A percentile compares a stretch with the other conserved stretches of the same genome.
These are phyloP conservation scores for Maniola hyperantus DNA, from an alignment of 2,888 invertebrate genomes.

Conservation along the genomic window DNA sequence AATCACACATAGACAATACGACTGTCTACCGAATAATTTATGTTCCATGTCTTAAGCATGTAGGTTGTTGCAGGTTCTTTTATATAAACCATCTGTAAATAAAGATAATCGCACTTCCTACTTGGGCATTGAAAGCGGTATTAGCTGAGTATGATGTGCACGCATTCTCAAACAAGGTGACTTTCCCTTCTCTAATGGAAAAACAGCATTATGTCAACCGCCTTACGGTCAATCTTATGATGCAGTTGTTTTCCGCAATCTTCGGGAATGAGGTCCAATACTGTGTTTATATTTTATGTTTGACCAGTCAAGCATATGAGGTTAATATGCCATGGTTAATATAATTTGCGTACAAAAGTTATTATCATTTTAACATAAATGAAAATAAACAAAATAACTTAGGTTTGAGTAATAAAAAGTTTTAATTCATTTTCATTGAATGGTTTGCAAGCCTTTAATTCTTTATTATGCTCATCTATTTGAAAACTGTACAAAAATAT, in stretches of 20 bases:
- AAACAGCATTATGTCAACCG: constrained; percentile 67
- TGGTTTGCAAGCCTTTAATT: not conserved
- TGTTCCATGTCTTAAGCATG: constrained; percentile 12
- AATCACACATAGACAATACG: not conserved
- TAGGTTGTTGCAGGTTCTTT: constrained; percentile 16
- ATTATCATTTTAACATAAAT: too few relatives aligned
- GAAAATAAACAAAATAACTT: too few relatives aligned
- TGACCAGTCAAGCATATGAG: not conserved
- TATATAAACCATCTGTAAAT: constrained; percentile 33
- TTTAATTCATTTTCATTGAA: not conserved
- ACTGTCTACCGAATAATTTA: not conserved
- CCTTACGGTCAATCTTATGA: constrained; percentile 63
- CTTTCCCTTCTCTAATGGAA: constrained; percentile 78
- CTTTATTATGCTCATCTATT: not conserved
- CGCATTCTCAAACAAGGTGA: constrained; percentile 63
- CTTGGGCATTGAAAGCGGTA: constrained; percentile 74
- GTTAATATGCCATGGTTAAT: not conserved
- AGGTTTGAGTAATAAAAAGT: too few relatives aligned
- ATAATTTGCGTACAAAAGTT: too few relatives aligned
- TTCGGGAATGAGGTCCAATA: not conserved
- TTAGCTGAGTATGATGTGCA: constrained; percentile 73
- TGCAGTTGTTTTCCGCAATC: constrained; percentile 25
- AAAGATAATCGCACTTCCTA: constrained; percentile 60
- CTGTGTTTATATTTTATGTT: not conserved
- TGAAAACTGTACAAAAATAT: not conserved